Evolutionary conservation across 2,888 invertebrate species (phyloP), one percentile per base, ranked within the genome.

Genomic region (Tetragonisca angustula): DNA sequence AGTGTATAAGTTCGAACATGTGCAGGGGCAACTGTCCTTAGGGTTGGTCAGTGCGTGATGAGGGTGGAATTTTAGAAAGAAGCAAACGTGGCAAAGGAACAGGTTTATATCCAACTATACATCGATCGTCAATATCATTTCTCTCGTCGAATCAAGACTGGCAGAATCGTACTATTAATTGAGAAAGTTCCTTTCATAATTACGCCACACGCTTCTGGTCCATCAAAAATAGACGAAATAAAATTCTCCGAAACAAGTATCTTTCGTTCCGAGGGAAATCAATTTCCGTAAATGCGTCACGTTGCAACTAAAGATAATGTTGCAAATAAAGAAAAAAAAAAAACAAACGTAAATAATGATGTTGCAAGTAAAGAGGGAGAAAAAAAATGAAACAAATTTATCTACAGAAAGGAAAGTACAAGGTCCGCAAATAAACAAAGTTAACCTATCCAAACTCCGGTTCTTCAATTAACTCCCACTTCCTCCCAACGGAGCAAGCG

Each of bases 41-140:
- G 69, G 76, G 69, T 27, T 68, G 69, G 76, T 69, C 78, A 72
- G 64, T 64, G 56, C 13, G 52, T 19, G 52, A 36, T 11, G 56
- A 71, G 70, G 70, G 56, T 56, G 19, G 24, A 71, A 71, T 24
- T 71, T 27, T 49, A n/a, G 21, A 27, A 32, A 50, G 17, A 50
- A 62, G 32, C 15, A n/a, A 24, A 21, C 27, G 4, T 3, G 36
- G n/a, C 15, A 27, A 3, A 49, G 43, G 9, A 73, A 4, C 61
- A 61, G 59, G 49, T 32, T 50, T n/a, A 21, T 4, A 50, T 32
- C 17, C 32, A 11, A n/a, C 50, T 13, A 5, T 24, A 36, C 19
- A n/a, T 59, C 36, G 70, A 54, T 70, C 70, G n/a, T 54, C 27
- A 17, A 9, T 9, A 43, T 43, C 43, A 9, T 15, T n/a, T 2